phyloP scores from a whole-genome alignment of 2,797 vertebrate genomes.

The Clarias fuscus region DNA sequence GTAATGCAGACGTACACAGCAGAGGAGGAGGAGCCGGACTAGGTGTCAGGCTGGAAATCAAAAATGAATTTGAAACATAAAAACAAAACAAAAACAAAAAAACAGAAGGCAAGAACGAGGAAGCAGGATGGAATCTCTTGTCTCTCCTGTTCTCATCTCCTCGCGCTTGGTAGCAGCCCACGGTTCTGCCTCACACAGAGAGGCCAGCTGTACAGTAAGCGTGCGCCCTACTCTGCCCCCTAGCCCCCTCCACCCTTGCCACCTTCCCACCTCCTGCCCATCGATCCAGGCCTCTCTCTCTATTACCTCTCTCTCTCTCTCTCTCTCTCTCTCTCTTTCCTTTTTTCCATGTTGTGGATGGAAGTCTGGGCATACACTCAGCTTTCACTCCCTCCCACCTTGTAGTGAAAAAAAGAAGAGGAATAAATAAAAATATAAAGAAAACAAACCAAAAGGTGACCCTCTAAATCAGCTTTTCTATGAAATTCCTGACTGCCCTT shows the following conservation, averaged over 20 bases:
- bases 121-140: constrained; percentile 59
- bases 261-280: constrained; percentile 81
- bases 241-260: constrained; percentile 71
- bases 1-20: constrained; percentile 18
- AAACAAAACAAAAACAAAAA: not conserved
- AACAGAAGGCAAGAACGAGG: constrained; percentile 78
- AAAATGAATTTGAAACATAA: constrained; percentile 69
- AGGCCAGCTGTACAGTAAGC: constrained; percentile 99
- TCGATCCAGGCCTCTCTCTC: constrained; percentile 90
- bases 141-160: constrained; percentile 65
- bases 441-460: constrained; percentile 89
- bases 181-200: constrained; percentile 98
- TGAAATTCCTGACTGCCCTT: constrained; percentile 73
- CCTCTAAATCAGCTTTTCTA: constrained; percentile 70
- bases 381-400: constrained; percentile 69
- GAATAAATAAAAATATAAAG: constrained; percentile 62
- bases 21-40: constrained; percentile 76
- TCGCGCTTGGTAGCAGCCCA: constrained; percentile 88
- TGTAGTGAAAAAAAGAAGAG: not conserved
- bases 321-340: constrained; percentile 62
- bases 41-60: constrained; percentile 72
- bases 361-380: constrained; percentile 92
- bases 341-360: constrained; percentile 71
- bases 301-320: constrained; percentile 66
- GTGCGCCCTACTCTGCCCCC: constrained; percentile 82